phyloP scores from a whole-genome alignment of 2,113 vertebrate genomes.

The Anas platyrhynchos region DNA sequence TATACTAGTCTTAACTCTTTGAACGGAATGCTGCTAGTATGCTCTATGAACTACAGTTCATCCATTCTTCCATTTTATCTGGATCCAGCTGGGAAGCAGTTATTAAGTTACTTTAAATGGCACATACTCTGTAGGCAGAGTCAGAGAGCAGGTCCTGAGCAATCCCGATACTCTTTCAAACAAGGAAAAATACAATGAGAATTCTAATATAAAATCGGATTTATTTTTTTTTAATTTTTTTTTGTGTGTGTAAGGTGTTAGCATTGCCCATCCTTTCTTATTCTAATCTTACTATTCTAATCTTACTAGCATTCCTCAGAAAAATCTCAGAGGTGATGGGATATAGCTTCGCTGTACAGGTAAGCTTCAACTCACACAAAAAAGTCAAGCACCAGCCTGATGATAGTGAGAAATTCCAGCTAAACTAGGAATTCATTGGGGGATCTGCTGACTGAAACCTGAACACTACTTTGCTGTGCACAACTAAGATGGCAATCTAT shows the following conservation, averaged over 20 bases:
- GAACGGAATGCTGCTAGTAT: background rate
- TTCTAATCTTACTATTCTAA: background rate
- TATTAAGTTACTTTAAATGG: background rate
- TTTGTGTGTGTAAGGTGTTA: background rate
- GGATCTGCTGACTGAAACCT: background rate
- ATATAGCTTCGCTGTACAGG: background rate
- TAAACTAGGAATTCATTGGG: background rate
- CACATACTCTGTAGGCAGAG: fast-evolving
- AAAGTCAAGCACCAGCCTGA: background rate
- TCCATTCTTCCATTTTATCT: background rate
- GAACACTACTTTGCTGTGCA: background rate
- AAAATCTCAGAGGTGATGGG: background rate
- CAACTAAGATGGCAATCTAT: background rate
- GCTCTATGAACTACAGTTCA: background rate
- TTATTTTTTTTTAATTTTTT: background rate
- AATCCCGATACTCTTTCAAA: background rate
- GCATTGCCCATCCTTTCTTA: background rate
- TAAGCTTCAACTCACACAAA: background rate
- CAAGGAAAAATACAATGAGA: background rate
- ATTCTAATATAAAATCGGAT: background rate
- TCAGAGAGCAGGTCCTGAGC: background rate
- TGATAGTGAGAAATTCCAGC: background rate
- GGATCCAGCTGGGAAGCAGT: background rate
- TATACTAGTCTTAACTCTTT: background rate
- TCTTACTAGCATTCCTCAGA: background rate